Percentiles rank a stretch among this genome's conserved stretches.
phyloP scores from a whole-genome alignment of 2,113 vertebrate species.

The Hassar affinis region DNA sequence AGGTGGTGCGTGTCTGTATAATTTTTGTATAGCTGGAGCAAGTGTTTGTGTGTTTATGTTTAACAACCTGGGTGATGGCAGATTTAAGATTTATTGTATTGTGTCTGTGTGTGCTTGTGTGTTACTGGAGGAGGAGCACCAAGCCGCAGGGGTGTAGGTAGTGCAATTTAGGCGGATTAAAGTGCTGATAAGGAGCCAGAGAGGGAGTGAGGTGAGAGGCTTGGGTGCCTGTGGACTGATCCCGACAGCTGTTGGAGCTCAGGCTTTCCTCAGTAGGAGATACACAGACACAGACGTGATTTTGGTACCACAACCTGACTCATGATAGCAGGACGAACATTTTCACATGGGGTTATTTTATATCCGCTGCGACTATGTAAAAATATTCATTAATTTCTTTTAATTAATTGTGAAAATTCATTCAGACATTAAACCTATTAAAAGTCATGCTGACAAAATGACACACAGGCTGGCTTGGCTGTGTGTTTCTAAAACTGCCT shows the following conservation, averaged over 20 bases:
- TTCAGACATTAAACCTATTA: background rate
- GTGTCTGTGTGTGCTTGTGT: background rate
- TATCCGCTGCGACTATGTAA: background rate
- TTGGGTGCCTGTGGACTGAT: constrained; percentile 38
- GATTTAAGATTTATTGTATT: constrained; percentile 12
- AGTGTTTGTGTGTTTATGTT: constrained; percentile 16
- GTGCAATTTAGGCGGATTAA: constrained; percentile 39
- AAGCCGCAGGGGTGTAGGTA: constrained; percentile 34
- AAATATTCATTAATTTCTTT: constrained; percentile 1
- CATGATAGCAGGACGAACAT: constrained; percentile 3
- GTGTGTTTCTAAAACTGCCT: constrained; percentile 21
- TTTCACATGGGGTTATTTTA: constrained; percentile 3
- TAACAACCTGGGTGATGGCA: constrained; percentile 3
- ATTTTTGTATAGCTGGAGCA: background rate
- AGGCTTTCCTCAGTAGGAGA: constrained; percentile 37
- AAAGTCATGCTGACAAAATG: background rate
- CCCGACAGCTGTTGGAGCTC: constrained; percentile 43
- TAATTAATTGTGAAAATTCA: too few species aligned
- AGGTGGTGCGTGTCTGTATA: constrained; percentile 19
- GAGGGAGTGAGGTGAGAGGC: constrained; percentile 32
- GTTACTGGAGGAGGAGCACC: constrained; percentile 26
- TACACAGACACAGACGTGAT: constrained; percentile 14
- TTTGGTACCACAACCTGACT: constrained; percentile 2
- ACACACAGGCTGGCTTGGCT: background rate
- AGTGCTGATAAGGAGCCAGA: constrained; percentile 35